These are phyloP conservation scores for Ichneumoninae sp. DNA, from an alignment of 2,888 invertebrate genomes.

Conservation along the genomic window DNA sequence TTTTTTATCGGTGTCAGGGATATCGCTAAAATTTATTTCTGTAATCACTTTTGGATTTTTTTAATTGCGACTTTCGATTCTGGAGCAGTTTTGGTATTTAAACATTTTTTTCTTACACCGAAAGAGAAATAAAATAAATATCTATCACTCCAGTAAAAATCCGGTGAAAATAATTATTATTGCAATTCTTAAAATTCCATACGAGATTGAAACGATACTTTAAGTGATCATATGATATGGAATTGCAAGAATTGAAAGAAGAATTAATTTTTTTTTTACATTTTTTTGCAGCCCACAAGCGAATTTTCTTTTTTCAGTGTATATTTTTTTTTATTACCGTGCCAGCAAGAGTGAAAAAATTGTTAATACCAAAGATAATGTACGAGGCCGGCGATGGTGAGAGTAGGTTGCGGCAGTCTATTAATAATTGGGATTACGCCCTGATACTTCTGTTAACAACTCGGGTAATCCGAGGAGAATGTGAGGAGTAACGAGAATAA, in stretches of 20 bases:
- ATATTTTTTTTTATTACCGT: too few species aligned
- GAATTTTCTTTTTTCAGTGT: too few species aligned
- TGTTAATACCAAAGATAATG: background rate
- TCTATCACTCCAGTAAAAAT: too few species aligned
- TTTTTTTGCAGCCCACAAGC: too few species aligned
- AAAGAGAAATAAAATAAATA: background rate
- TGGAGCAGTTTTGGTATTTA: background rate
- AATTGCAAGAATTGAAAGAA: too few species aligned
- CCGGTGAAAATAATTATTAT: too few species aligned
- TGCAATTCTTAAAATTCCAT: too few species aligned
- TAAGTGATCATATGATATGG: too few species aligned
- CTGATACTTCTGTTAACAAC: constrained; percentile 38
- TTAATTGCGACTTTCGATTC: too few species aligned
- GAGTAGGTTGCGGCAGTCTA: constrained; percentile 26
- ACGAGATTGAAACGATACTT: too few species aligned
- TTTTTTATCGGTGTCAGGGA: background rate
- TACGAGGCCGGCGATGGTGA: background rate
- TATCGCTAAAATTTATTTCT: background rate
- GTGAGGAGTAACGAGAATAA: constrained; percentile 9
- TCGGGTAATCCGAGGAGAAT: constrained; percentile 22
- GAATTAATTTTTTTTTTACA: too few species aligned
- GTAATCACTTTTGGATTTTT: background rate
- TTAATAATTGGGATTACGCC: constrained; percentile 42
- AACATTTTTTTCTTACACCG: background rate
- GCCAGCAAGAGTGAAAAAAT: background rate